Base-by-base conservation (phyloP, 2,113 vertebrate species). In the Peromyscus polionotus region DNA sequence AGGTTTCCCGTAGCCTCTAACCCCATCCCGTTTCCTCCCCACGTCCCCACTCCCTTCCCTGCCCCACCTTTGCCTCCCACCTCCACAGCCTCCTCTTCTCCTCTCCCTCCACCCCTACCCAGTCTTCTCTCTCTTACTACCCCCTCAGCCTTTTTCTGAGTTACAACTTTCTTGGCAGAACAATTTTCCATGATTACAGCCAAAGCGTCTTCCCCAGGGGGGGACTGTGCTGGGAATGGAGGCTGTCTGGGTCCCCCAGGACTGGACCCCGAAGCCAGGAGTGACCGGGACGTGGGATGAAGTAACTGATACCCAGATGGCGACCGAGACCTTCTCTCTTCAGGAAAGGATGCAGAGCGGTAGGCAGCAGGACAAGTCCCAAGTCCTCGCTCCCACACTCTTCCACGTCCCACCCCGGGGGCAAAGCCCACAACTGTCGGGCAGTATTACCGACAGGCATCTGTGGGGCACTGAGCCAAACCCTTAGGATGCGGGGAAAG, bases 101-200 rank as follows among this genome's bases (percentile, higher is more conserved):
- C 54, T 77, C 63, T 85, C 70, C 80, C 20, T 39, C 91, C 16
- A 4, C 54, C 61, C 88, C 59, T 57, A 3, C 87, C 87, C 95
- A 84, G 28, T 85, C 87, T 42, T 90, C 94, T 83, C 89, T 39
- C 91, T 39, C 90, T 80, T 54, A 80, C 83, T 59, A 73, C 93
- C 97, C 93, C 95, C 42, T 94, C 72, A 57, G 94, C 65, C 57
- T 3, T 88, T 95, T 96, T 98, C 95, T 95, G 97, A 97, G 92
- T 87, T 95, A 95, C 85, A 88, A 70, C 83, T 92, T 95, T 98
- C 93, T 97, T 98, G 95, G 97, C 97, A 96, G 89, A 87, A 97
- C 90, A 97, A 98, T 97, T 98, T 98, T 98, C 98, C 98, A 97
- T 51, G 79, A 92, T 96, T 90, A 97, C 95, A 94, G 97, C 98